These are phyloP conservation scores for Drosophila planitibia DNA, from an alignment of 2,888 invertebrate species.

Conservation along the genomic window DNA sequence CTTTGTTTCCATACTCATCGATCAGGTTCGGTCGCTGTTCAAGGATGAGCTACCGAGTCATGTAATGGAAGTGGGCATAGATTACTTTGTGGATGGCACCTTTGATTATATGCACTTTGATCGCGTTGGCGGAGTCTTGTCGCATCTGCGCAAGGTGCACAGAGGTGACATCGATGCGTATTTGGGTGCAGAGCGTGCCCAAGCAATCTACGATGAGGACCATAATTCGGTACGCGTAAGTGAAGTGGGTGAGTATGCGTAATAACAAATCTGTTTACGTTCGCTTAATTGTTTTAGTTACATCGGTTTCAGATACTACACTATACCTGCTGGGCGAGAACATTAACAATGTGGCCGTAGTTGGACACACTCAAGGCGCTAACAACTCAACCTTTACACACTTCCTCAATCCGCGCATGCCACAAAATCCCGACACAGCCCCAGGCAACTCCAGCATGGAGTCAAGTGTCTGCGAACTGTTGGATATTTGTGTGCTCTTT, in stretches of 20 bases:
- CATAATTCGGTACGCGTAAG: constrained; percentile 62
- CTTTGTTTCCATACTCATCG: constrained; percentile 83
- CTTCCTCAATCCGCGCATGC: constrained; percentile 71
- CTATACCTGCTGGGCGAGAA: constrained; percentile 82
- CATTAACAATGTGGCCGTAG: constrained; percentile 79
- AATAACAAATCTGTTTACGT: not conserved
- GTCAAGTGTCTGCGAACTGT: constrained; percentile 81
- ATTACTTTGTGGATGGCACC: constrained; percentile 83
- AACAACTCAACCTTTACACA: constrained; percentile 74
- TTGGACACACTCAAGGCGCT: constrained; percentile 78
- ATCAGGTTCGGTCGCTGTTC: constrained; percentile 75
- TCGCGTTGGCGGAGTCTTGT: constrained; percentile 85
- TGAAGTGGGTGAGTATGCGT: constrained; percentile 73
- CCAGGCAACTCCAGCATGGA: constrained; percentile 76
- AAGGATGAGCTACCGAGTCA: constrained; percentile 74
- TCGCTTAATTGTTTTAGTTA: not conserved
- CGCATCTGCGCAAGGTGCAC: constrained; percentile 84
- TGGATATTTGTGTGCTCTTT: constrained; percentile 83
- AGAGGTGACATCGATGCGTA: constrained; percentile 79
- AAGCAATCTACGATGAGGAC: constrained; percentile 78
- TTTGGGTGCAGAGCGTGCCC: constrained; percentile 79
- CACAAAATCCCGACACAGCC: constrained; percentile 49
- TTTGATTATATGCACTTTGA: constrained; percentile 84
- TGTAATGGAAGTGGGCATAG: constrained; percentile 74
- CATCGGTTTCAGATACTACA: constrained; percentile 72